Evolutionary conservation across 1,140 invertebrate species (phyloP), one percentile per base, ranked within the genome.

Genomic region (Spodoptera frugiperda): DNA sequence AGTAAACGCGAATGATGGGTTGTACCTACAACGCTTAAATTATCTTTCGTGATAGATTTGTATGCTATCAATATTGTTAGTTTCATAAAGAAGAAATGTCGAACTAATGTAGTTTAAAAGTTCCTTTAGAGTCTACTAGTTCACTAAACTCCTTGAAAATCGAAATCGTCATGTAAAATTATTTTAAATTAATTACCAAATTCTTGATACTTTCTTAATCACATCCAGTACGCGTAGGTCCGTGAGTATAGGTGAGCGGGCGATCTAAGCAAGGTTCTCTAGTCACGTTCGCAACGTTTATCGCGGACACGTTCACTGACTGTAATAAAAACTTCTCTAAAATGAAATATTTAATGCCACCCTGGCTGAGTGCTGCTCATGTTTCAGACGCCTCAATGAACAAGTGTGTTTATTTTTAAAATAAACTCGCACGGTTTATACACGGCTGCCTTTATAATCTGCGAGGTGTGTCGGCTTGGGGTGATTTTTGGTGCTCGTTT

Each of bases 281-380:
- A 91, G 88, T 90, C 89, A 91, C 91, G 91, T 87, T 71, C 80
- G 8, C 78, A 78, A 78, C 87, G 89, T 91, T 92, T 91, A 91
- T 92, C 91, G 89, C 82, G 84, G 80, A 89, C 91, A 92, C 91
- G 91, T 91, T 87, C 87, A 77, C 81, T 61, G 84, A 84, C 85
- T 83, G 91, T 85, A 93, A 91, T 93, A 91, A 93, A 93, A 93
- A 93, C 89, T 93, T 90, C 88, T 93, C 91, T 91, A 91, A 93
- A 93, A 91, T 93, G 89, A 93, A 93, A 91, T 93, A 93, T 93
- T 93, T 91, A 93, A 91, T 90, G 85, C 88, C 84, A 84, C 85
- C 87, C 81, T 53, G 54, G 59, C 51, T 70, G 68, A 61, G 73
- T 74, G 44, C 65, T 70, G 53, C 53, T 53, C 59, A 30, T 33